These are phyloP conservation scores for Atethmia centrago DNA, from an alignment of 2,888 invertebrate species.

Conservation along the genomic window DNA sequence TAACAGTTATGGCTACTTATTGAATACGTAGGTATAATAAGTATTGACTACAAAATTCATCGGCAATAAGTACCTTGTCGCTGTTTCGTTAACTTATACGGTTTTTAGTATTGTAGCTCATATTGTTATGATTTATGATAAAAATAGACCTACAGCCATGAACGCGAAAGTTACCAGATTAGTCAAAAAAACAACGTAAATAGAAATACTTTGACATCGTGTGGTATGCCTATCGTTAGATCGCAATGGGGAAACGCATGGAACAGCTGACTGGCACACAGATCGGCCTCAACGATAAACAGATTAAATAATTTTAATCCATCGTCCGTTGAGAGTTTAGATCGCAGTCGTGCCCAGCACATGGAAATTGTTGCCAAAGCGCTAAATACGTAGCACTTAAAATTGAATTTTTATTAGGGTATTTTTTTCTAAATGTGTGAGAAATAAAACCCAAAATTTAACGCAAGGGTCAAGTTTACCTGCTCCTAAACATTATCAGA, in stretches of 20 bases:
- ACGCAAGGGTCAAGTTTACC: slow-evolving; percentile 75
- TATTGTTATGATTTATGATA: slow-evolving; percentile 39
- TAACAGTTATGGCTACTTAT: slow-evolving; percentile 8
- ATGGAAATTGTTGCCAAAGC: slow-evolving; percentile 64
- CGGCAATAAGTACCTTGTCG: slow-evolving; percentile 21
- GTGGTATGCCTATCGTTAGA: slow-evolving; percentile 51
- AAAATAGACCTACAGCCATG: slow-evolving; percentile 43
- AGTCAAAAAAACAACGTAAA: slow-evolving; percentile 38
- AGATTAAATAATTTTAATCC: slow-evolving; percentile 60
- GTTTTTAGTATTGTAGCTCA: slow-evolving; percentile 47
- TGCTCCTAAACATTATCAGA: slow-evolving; percentile 77
- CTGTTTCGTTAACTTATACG: slow-evolving; percentile 52
- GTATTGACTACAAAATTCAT: slow-evolving; percentile 34
- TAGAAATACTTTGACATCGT: slow-evolving; percentile 34
- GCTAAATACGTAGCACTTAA: slow-evolving; percentile 67
- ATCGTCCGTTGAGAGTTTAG: slow-evolving; percentile 41
- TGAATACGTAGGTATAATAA: slow-evolving; percentile 29
- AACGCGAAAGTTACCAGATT: slow-evolving; percentile 24
- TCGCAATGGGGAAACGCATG: slow-evolving; percentile 59
- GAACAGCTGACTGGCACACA: slow-evolving; percentile 59
- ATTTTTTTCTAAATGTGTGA: slow-evolving; percentile 56
- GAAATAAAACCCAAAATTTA: slow-evolving; percentile 69
- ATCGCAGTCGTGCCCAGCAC: slow-evolving; percentile 25
- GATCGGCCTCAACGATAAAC: slow-evolving; percentile 60
- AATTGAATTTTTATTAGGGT: slow-evolving; percentile 72